These are phyloP conservation scores for Circaetus gallicus DNA, from an alignment of 2,113 vertebrate species.

Conservation along the genomic window DNA sequence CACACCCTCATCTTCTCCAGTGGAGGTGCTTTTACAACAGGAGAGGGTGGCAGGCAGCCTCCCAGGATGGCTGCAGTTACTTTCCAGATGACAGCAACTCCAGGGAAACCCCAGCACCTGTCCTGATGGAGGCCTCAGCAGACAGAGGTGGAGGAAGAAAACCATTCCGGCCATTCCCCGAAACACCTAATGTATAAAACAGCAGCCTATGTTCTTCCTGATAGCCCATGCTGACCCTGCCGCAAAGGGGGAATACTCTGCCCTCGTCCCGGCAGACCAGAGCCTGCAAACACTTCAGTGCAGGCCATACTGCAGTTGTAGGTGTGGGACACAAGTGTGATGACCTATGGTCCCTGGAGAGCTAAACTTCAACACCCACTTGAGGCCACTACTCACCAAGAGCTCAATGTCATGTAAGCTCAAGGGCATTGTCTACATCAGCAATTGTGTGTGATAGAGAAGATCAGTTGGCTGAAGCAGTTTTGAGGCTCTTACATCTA, in stretches of 20 bases:
- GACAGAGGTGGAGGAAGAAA: neutral
- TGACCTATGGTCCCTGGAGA: neutral
- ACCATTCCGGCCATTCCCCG: neutral
- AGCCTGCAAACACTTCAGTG: neutral
- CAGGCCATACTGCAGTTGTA: neutral
- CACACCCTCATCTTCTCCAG: neutral
- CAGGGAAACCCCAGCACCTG: neutral
- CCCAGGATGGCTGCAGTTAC: neutral
- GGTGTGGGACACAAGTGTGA: accelerated
- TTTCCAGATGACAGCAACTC: neutral
- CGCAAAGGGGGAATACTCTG: neutral
- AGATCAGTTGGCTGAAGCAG: neutral
- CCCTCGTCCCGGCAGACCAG: neutral
- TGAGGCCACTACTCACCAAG: neutral
- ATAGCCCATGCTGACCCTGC: neutral
- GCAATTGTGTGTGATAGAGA: neutral
- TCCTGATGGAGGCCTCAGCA: neutral
- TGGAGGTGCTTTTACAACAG: neutral
- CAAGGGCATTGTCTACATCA: neutral
- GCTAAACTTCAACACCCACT: conserved; percentile 6
- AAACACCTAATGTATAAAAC: neutral
- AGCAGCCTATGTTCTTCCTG: neutral
- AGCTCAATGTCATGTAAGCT: neutral
- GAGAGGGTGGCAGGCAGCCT: neutral
- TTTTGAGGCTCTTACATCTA: neutral